phyloP scores from a whole-genome alignment of 1,140 invertebrate genomes.

The Drosophila equinoxialis region DNA sequence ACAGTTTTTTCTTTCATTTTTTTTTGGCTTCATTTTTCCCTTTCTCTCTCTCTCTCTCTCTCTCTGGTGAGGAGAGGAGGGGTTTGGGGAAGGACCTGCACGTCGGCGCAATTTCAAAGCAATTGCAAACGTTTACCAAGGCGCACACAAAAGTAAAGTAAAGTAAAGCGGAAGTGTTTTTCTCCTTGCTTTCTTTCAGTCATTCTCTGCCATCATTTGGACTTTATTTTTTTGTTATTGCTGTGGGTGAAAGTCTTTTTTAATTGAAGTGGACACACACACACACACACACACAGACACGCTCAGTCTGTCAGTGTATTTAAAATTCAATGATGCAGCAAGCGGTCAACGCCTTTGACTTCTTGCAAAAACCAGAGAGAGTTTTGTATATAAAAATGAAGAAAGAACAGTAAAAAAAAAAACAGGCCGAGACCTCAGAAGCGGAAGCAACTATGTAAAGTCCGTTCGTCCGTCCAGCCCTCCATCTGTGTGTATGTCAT shows the following conservation, averaged over 20 bases:
- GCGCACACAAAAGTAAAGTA: conserved; percentile 68
- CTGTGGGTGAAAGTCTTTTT: conserved; percentile 79
- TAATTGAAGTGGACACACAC: conserved; percentile 78
- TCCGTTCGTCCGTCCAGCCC: conserved; percentile 18
- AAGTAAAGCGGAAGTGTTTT: conserved; percentile 77
- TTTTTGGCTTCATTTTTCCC: neutral
- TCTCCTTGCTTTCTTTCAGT: conserved; percentile 63
- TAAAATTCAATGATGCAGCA: conserved; percentile 77
- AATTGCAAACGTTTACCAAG: conserved; percentile 76
- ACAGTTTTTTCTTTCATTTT: conserved; percentile 55
- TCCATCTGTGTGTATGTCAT: conserved; percentile 58
- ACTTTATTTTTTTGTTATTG: conserved; percentile 53
- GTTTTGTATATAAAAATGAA: conserved; percentile 33
- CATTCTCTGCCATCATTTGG: conserved; percentile 17
- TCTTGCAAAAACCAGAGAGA: conserved; percentile 37
- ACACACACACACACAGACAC: conserved; percentile 48
- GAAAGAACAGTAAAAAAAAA: conserved; percentile 23
- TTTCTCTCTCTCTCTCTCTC: too few relatives aligned
- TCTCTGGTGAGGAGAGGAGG: neutral
- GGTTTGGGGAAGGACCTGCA: conserved; percentile 28
- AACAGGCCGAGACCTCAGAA: conserved; percentile 21
- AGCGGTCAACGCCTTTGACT: conserved; percentile 75
- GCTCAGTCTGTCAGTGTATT: conserved; percentile 47
- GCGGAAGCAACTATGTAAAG: conserved; percentile 42
- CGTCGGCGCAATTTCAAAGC: conserved; percentile 78